Conservation (phyloP, 2,797 vertebrate species). For the Masticophis lateralis region DNA sequence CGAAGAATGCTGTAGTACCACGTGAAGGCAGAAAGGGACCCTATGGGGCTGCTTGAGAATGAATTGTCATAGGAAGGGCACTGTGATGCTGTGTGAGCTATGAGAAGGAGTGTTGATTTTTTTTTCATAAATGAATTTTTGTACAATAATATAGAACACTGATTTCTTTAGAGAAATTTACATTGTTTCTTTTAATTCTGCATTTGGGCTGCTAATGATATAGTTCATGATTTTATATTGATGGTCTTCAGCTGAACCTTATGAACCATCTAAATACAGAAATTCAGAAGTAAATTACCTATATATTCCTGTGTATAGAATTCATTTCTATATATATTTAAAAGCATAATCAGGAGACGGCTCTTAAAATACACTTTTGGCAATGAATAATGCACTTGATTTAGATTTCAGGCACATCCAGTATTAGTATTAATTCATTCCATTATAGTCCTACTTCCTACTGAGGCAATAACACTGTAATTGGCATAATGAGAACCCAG, state of each 20-base stretch:
- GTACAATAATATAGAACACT: background rate
- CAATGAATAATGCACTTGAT: background rate
- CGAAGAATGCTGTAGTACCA: background rate
- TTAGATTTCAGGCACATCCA: background rate
- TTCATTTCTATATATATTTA: background rate
- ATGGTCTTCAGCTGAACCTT: background rate
- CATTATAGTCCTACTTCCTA: background rate
- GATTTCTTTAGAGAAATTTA: background rate
- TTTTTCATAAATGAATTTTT: rapidly evolving
- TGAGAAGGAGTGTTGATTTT: background rate
- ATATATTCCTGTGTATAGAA: too few species aligned
- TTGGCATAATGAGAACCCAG: background rate
- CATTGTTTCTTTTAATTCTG: background rate
- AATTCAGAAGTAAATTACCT: background rate
- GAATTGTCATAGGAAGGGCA: background rate
- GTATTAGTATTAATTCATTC: background rate
- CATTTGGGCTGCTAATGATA: background rate
- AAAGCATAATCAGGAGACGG: background rate
- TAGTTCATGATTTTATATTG: background rate
- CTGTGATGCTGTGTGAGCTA: background rate
- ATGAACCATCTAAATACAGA: background rate
- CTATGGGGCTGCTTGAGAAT: background rate
- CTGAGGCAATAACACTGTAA: background rate
- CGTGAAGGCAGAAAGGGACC: background rate
- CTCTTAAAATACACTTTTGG: background rate